phyloP scores from a whole-genome alignment of 2,888 invertebrate genomes.

The Anoplius nigerrimus region DNA sequence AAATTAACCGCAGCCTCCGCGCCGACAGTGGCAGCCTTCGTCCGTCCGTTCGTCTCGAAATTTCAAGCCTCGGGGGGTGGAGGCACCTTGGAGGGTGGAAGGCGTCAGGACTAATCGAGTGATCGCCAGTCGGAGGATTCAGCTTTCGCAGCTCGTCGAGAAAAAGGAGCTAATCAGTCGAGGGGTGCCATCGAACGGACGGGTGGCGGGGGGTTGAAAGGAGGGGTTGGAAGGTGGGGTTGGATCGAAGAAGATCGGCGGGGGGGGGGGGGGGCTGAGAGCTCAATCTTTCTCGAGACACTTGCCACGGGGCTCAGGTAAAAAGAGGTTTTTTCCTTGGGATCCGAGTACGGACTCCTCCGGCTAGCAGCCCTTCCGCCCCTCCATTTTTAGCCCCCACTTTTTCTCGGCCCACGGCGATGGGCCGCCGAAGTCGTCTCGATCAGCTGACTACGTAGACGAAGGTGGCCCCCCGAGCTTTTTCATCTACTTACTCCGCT shows the following conservation, averaged over 20 bases:
- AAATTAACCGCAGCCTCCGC: no score
- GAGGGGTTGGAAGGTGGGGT: not conserved
- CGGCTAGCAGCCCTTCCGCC: no score
- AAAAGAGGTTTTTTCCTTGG: slow-evolving; percentile 4
- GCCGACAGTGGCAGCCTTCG: not conserved
- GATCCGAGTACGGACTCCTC: no score
- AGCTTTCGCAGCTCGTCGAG: not conserved
- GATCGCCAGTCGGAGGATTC: slow-evolving; percentile 5
- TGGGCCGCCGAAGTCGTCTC: slow-evolving; percentile 30
- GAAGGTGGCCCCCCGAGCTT: slow-evolving; percentile 33
- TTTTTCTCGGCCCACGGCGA: slow-evolving; percentile 18
- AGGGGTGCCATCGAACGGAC: not conserved
- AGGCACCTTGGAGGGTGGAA: no score
- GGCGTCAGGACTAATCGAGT: slow-evolving; percentile 12
- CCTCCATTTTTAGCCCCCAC: no score
- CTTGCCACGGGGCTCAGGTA: slow-evolving; percentile 5
- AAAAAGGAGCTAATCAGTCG: slow-evolving; percentile 1
- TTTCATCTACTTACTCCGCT: slow-evolving; percentile 16
- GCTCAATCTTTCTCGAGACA: slow-evolving; percentile 6
- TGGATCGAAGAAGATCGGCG: slow-evolving; percentile 31
- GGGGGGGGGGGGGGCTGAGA: not conserved
- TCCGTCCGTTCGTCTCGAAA: not conserved
- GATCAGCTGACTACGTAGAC: slow-evolving; percentile 37
- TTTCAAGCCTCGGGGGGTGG: no score
- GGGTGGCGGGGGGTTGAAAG: not conserved